These are phyloP conservation scores for Eupsittula cactorum DNA, from an alignment of 2,113 vertebrate genomes.

Conservation along the genomic window DNA sequence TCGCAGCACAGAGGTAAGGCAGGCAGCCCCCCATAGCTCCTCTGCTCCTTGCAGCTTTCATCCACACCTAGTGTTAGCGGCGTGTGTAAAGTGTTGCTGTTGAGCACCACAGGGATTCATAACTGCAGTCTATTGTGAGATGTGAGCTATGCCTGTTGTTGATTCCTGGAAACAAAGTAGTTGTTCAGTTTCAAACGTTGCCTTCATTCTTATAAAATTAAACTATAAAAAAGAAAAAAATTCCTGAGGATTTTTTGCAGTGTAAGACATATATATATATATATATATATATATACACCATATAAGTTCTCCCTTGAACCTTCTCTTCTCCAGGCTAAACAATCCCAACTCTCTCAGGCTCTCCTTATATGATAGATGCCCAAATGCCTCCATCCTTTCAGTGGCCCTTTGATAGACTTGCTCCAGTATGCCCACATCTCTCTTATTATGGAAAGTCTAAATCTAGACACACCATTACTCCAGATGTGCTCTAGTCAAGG, in stretches of 20 bases:
- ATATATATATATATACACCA: neutral
- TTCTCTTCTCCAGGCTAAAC: neutral
- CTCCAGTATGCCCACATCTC: neutral
- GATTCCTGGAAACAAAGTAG: neutral
- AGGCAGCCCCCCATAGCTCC: neutral
- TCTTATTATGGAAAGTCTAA: neutral
- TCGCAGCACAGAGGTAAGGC: neutral
- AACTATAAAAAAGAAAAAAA: neutral
- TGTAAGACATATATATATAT: neutral
- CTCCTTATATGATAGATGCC: neutral
- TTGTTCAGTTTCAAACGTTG: neutral
- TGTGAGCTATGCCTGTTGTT: neutral
- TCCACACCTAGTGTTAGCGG: accelerated
- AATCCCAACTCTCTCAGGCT: neutral
- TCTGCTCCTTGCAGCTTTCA: neutral
- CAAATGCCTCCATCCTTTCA: neutral
- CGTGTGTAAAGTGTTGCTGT: neutral
- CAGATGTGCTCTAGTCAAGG: neutral
- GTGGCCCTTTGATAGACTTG: neutral
- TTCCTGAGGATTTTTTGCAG: neutral
- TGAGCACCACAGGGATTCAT: accelerated
- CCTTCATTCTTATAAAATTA: neutral
- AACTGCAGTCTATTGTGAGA: accelerated
- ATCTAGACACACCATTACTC: neutral
- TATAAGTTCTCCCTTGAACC: neutral